Base-by-base conservation (phyloP, 2,888 invertebrate genomes). In the Drosophila anceps region DNA sequence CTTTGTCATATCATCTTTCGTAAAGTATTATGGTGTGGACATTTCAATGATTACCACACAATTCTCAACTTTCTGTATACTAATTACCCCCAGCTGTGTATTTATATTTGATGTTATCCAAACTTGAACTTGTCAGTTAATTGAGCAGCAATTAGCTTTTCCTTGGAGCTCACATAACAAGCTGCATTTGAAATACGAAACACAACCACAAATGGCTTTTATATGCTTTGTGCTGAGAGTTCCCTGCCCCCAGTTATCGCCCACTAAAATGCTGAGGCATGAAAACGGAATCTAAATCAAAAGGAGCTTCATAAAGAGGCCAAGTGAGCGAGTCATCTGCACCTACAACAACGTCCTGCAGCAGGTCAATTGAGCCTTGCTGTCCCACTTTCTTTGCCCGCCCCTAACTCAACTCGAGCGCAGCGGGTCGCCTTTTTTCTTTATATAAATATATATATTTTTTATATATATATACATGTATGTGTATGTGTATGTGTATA, bases 401-500 rank as follows among this genome's bases (percentile, higher is more conserved):
- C 35, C 31, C 61, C 24, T 48, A 43, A 33, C 33, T 29, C 39
- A 31, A 35, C 13, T 18, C 18, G 50, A 31, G 61, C 74, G 53
- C 86, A 88, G 73, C 73, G 67, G 70, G 77, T 71, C 64, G 69
- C 69, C 57, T 31, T 27, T 69, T 55, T 15, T 29, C 9, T 29
- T 18, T 48, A 10, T 66, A 8, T 20, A 37, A 61, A 37, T 39
- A 51, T 27, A 29, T 50, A 39, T 54, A 27, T 20, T 15, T 2
- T 57, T n/a, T 13, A 27, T 58, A 31, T 53, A 24, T 20, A 15
- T 70, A 55, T 64, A 27, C 43, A 31, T 13, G 15, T 58, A 20
- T 29, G 12, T 59, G 29, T 70, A 18, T 74, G 57, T 61, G 24
- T 64, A 2, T 73, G 66, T 59, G 43, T 59, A 2, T 67, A 18